These are phyloP conservation scores for Dendronephthya gigantea DNA, from an alignment of 64 coral and sea anemone species.

Conservation along the genomic window DNA sequence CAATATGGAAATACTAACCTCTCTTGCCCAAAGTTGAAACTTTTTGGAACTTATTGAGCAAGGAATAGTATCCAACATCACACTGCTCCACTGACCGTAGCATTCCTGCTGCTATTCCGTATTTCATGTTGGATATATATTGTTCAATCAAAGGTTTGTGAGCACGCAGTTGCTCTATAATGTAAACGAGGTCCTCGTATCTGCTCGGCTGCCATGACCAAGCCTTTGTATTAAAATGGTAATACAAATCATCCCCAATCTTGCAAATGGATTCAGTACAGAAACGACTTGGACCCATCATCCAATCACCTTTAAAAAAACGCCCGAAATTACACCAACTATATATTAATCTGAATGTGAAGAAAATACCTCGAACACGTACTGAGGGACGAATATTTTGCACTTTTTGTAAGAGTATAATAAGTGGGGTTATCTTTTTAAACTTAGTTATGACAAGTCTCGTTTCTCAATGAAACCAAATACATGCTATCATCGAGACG, in stretches of 20 bases:
- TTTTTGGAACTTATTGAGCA: slow-evolving; percentile 35
- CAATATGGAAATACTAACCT: slow-evolving; percentile 26
- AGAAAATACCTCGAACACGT: no score
- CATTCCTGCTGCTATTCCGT: slow-evolving; percentile 67
- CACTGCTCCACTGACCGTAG: slow-evolving; percentile 68
- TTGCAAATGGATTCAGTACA: slow-evolving; percentile 71
- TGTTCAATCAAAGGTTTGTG: slow-evolving; percentile 50
- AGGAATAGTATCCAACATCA: slow-evolving; percentile 56
- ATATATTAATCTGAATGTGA: neutral
- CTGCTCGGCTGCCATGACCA: slow-evolving; percentile 58
- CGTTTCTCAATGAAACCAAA: no score
- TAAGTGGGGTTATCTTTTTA: no score
- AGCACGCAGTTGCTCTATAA: slow-evolving; percentile 56
- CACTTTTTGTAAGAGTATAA: no score
- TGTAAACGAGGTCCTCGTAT: slow-evolving; percentile 46
- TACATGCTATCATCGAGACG: no score
- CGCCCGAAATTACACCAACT: neutral
- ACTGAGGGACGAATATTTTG: no score
- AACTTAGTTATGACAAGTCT: no score
- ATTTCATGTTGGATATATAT: slow-evolving; percentile 63
- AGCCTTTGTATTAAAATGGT: slow-evolving; percentile 44
- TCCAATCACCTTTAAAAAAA: slow-evolving; percentile 51
- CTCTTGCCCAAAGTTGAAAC: slow-evolving; percentile 30
- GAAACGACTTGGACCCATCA: slow-evolving; percentile 80
- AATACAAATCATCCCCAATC: slow-evolving; percentile 50